Conservation (phyloP, 2,888 invertebrate species). For the Parnassius glacialis region DNA sequence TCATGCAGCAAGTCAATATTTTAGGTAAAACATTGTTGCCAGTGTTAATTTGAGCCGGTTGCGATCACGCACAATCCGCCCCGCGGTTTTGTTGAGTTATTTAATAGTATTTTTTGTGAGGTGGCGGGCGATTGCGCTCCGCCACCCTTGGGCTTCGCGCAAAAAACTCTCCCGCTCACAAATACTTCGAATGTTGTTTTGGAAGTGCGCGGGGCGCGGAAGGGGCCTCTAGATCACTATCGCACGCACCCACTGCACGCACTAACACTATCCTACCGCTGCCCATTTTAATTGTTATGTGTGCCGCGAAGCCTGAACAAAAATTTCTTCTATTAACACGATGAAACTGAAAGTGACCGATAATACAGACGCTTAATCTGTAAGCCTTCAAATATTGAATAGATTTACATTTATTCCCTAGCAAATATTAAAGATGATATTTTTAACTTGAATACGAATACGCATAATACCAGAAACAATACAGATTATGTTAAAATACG, state of each 20-base stretch:
- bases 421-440: too few species aligned
- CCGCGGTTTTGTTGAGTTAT: conserved; percentile 74
- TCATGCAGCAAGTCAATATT: conserved; percentile 38
- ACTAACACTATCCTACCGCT: conserved; percentile 78
- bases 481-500: too few species aligned
- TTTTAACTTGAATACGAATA: too few species aligned
- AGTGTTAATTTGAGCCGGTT: conserved; percentile 74
- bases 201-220: conserved; percentile 53
- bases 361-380: conserved; percentile 20
- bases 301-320: conserved; percentile 45
- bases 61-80: conserved; percentile 73
- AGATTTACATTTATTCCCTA: too few species aligned
- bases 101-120: conserved; percentile 78
- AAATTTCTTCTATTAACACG: conserved; percentile 23
- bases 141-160: conserved; percentile 77
- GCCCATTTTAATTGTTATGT: conserved; percentile 76
- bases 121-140: conserved; percentile 74
- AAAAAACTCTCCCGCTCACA: conserved; percentile 77
- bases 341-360: conserved; percentile 27
- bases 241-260: conserved; percentile 80
- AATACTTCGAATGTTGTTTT: conserved; percentile 76
- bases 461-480: too few species aligned
- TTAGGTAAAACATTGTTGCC: conserved; percentile 57
- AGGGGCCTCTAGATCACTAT: conserved; percentile 63
- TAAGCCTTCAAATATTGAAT: not conserved